phyloP scores from a whole-genome alignment of 2,888 invertebrate genomes.

The Ophraella communa region DNA sequence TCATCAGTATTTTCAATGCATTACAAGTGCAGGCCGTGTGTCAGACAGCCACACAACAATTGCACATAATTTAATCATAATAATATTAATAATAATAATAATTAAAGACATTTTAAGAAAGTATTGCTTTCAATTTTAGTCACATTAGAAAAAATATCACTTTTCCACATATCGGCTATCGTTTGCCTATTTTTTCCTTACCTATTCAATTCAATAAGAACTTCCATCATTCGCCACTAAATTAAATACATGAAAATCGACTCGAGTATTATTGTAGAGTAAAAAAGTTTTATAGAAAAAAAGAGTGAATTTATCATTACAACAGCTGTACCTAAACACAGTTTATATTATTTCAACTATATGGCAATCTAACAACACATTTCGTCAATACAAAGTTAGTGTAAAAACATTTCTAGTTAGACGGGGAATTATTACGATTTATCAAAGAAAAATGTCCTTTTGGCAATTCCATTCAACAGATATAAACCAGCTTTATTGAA shows the following conservation, averaged over 20 bases:
- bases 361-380: conserved; percentile 40
- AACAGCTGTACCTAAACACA: conserved; percentile 57
- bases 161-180: conserved; percentile 53
- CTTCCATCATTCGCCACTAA: conserved; percentile 41
- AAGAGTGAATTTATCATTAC: conserved; percentile 59
- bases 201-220: conserved; percentile 32
- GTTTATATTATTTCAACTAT: conserved; percentile 41
- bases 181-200: conserved; percentile 25
- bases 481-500: background rate
- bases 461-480: background rate
- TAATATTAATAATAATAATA: conserved; percentile 58
- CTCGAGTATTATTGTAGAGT: conserved; percentile 14
- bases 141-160: conserved; percentile 76
- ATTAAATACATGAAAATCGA: conserved; percentile 35
- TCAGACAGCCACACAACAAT: conserved; percentile 56
- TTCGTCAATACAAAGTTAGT: conserved; percentile 6
- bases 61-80: conserved; percentile 55
- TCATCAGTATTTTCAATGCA: conserved; percentile 49
- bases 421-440: background rate
- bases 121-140: conserved; percentile 79
- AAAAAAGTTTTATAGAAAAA: conserved; percentile 28
- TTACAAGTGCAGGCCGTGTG: conserved; percentile 52
- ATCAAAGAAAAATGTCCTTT: background rate
- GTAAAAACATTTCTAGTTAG: conserved; percentile 26
- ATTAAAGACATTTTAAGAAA: conserved; percentile 70